phyloP scores from a whole-genome alignment of 2,888 invertebrate species.

The Phortica okadai region DNA sequence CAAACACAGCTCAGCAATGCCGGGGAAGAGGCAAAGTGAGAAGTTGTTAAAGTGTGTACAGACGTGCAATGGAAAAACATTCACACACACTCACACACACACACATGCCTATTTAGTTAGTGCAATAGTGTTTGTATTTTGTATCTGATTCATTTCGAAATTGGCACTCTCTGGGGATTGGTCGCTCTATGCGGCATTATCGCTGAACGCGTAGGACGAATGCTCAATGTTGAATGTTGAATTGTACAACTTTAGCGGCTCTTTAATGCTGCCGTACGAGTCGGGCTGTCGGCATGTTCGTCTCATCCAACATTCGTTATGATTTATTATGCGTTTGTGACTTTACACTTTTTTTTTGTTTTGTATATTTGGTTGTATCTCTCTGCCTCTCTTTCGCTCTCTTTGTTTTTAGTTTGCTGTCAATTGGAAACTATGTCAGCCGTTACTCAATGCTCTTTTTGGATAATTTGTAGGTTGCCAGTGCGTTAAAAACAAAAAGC shows the following conservation, averaged over 20 bases:
- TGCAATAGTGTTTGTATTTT: not conserved
- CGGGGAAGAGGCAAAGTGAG: slow-evolving; percentile 40
- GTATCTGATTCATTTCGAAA: slow-evolving; percentile 45
- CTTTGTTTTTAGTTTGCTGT: not conserved
- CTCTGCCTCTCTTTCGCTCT: slow-evolving; percentile 46
- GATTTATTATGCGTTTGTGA: slow-evolving; percentile 73
- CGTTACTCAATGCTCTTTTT: slow-evolving; percentile 61
- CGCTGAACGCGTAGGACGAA: slow-evolving; percentile 22
- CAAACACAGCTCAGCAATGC: not conserved
- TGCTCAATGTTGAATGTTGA: slow-evolving; percentile 14
- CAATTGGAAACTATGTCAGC: slow-evolving; percentile 62
- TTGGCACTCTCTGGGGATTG: slow-evolving; percentile 59
- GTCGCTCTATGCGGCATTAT: slow-evolving; percentile 27
- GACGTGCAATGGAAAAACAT: slow-evolving; percentile 41
- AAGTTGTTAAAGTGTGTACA: slow-evolving; percentile 58
- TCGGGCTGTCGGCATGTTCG: slow-evolving; percentile 71
- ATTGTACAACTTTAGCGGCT: slow-evolving; percentile 35
- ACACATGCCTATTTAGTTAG: not conserved
- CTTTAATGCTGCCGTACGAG: slow-evolving; percentile 47
- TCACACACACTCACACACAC: not conserved
- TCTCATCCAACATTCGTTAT: slow-evolving; percentile 62
- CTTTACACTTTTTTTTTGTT: slow-evolving; percentile 60
- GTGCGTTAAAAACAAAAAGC: slow-evolving; percentile 38
- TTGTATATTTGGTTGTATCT: not conserved
- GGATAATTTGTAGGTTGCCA: slow-evolving; percentile 56